Percentiles rank a stretch among this genome's conserved stretches.
Conservation (phyloP, 2,888 invertebrate genomes). For the Apocheima hispidaria region DNA sequence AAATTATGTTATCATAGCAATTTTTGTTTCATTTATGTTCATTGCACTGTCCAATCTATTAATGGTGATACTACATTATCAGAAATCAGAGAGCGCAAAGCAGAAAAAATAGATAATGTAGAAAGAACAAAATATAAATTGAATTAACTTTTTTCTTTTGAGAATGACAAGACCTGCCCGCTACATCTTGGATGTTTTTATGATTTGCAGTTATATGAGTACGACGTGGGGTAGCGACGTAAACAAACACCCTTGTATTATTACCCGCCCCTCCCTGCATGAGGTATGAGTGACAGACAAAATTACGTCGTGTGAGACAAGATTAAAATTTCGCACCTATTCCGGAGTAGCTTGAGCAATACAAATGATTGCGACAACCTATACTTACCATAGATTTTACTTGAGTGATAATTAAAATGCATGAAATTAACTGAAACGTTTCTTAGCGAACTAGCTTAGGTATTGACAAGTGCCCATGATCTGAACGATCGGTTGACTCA, state of each 20-base stretch:
- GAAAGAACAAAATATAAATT: neutral
- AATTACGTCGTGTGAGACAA: constrained; percentile 30
- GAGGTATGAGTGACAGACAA: constrained; percentile 44
- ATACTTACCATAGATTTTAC: neutral
- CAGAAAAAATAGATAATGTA: neutral
- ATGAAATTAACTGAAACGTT: too few species aligned
- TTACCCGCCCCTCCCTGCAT: constrained; percentile 33
- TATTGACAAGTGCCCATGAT: too few species aligned
- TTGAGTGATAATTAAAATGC: neutral
- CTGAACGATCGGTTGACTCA: constrained; percentile 5
- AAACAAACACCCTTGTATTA: constrained; percentile 47
- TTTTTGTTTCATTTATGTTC: too few species aligned
- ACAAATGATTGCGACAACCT: constrained; percentile 5
- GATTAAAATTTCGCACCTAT: constrained; percentile 30
- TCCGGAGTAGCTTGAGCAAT: constrained; percentile 9
- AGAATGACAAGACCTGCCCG: too few species aligned
- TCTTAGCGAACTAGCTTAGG: too few species aligned
- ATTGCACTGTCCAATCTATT: too few species aligned
- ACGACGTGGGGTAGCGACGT: constrained; percentile 30
- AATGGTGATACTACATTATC: neutral
- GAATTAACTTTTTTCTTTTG: neutral
- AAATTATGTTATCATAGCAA: neutral
- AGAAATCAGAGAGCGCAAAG: neutral
- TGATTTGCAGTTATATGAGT: constrained; percentile 16
- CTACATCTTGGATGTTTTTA: neutral